Evolutionary conservation across 2,888 invertebrate species (phyloP), one percentile per base, ranked within the genome.

Genomic region (Bibio marci): DNA sequence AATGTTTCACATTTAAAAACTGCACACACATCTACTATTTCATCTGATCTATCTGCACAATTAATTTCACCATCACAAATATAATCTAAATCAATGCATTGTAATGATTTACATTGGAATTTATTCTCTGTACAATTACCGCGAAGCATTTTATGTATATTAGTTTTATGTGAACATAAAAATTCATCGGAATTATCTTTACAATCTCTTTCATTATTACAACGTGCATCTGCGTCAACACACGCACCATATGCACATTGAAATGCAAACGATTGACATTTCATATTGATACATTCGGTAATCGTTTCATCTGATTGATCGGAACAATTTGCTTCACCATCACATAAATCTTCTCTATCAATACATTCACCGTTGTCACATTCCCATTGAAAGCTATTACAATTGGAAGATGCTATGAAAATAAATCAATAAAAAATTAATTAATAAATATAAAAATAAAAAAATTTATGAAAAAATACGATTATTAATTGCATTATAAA

Each of bases 161-260:
- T n/a, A 13, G 14, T 28, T 11, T 14, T 30, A 3, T 25, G 12
- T 13, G 32, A 31, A 32, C 39, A 39, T 13, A 27, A 12, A 3
- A 30, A 14, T 17, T 42, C 42, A 32, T 43, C 43, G 2, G 43
- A 43, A 26, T 37, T 37, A 35, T 43, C 43, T 11, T 37, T 25
- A 37, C 48, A 48, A 30, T 47, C 43, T 12, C 4, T 37, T 18
- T 33, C 37, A 6, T 41, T 39, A 35, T 46, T 41, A 45, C 78
- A 78, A 35, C 60, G 56, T 1, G 63, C 55, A 15, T 66, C 64
- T 5, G 65, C 60, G 41, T 69, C 67, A 0, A 73, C 64, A 45
- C 76, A 76, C 0, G 69, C 74, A 2, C 74, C 74, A 47, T 75
- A 74, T 1, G 62, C 61, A 49, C 75, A 76, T 31, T 69, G 68